Conservation (phyloP, 2,888 invertebrate species). For the Ormyrus thymus region DNA sequence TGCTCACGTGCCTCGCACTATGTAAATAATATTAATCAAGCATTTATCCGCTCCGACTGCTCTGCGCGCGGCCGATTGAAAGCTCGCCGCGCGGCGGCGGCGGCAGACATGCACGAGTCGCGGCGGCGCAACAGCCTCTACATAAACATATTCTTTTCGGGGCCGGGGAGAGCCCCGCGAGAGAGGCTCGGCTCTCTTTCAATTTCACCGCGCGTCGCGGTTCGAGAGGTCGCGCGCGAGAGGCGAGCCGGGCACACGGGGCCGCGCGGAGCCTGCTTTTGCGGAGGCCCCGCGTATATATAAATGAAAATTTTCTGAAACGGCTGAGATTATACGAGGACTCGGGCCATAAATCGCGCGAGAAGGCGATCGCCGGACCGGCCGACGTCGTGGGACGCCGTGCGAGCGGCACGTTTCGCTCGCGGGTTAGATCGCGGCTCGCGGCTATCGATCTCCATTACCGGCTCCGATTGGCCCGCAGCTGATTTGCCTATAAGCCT, state of each 20-base stretch:
- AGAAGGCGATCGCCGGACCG: conserved; percentile 31
- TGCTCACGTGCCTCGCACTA: not conserved
- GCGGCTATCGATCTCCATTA: conserved; percentile 70
- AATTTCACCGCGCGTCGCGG: conserved; percentile 41
- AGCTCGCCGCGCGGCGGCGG: not conserved
- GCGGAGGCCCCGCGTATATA: not conserved
- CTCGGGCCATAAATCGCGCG: conserved; percentile 50
- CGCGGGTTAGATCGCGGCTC: conserved; percentile 60
- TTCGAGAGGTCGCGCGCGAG: conserved; percentile 13
- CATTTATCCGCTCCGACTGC: not conserved
- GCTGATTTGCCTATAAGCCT: conserved; percentile 46
- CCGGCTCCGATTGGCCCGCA: conserved; percentile 64
- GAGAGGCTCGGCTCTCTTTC: conserved; percentile 14
- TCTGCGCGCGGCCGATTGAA: not conserved
- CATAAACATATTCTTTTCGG: conserved; percentile 8
- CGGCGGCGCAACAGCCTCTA: not conserved
- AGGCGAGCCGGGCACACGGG: no score
- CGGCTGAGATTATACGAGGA: conserved; percentile 47
- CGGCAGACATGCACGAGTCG: no score
- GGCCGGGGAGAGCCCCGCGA: not conserved
- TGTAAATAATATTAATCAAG: conserved; percentile 42
- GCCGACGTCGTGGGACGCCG: conserved; percentile 37
- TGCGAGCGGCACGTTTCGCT: conserved; percentile 24
- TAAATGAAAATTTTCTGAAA: conserved; percentile 47
- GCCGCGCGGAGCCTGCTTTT: no score